Evolutionary conservation across 2,888 invertebrate species (phyloP).

Genomic region (Apamea sordens): DNA sequence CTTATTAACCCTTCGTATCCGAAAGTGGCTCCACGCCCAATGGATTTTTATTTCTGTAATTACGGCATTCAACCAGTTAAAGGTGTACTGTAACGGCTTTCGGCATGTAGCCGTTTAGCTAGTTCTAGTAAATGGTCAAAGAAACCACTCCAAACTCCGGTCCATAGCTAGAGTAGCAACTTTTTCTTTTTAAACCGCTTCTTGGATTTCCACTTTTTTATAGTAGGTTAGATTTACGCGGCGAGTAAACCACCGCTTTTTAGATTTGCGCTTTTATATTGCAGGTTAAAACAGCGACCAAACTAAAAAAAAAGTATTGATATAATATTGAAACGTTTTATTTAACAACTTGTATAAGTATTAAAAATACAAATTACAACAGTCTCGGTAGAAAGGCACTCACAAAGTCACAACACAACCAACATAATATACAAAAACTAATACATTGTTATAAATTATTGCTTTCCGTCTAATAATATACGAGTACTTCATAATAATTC

Average conservation of each 20-base stretch:
- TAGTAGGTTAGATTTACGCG: neutral
- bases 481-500: slow-evolving; percentile 1
- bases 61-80: neutral
- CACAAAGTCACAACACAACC: slow-evolving; percentile 84
- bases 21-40: no score
- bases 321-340: slow-evolving; percentile 68
- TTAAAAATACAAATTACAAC: slow-evolving; percentile 77
- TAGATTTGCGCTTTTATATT: neutral
- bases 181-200: neutral
- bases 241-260: neutral
- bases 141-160: neutral
- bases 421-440: slow-evolving; percentile 48
- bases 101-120: neutral
- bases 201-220: neutral
- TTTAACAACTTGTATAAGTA: slow-evolving; percentile 77
- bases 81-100: neutral
- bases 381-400: slow-evolving; percentile 81
- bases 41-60: no score
- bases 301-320: neutral
- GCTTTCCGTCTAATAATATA: slow-evolving; percentile 24
- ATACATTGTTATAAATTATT: slow-evolving; percentile 43
- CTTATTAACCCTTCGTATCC: neutral
- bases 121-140: neutral
- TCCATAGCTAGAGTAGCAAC: neutral
- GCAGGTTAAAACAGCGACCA: neutral